These are phyloP conservation scores for Ceratosolen fusciceps DNA, from an alignment of 1,140 invertebrate species.

Conservation along the genomic window DNA sequence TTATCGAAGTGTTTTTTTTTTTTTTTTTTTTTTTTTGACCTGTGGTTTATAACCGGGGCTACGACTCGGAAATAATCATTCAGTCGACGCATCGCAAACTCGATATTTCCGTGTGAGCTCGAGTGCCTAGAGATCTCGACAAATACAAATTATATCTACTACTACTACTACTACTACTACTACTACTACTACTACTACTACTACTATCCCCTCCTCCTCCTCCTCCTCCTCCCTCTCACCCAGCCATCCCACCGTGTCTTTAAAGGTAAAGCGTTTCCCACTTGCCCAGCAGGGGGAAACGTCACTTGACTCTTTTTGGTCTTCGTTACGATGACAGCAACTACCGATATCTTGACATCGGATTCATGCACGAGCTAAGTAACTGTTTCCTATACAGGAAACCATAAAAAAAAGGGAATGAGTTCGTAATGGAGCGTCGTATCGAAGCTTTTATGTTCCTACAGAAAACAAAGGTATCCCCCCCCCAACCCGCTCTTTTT, in stretches of 20 bases:
- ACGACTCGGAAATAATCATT: constrained; percentile 10
- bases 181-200: too few species aligned
- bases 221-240: too few species aligned
- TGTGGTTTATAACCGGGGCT: too few species aligned
- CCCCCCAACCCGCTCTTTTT: too few species aligned
- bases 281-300: not conserved
- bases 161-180: too few species aligned
- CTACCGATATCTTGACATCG: not conserved
- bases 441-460: not conserved
- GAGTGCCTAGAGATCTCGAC: not conserved
- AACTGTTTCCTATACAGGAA: not conserved
- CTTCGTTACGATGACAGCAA: not conserved
- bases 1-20: too few species aligned
- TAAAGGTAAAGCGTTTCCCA: constrained; percentile 4
- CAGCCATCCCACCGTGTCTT: not conserved
- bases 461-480: too few species aligned
- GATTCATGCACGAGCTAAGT: not conserved
- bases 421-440: not conserved
- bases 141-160: not conserved
- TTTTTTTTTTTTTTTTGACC: too few species aligned
- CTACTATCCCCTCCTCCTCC: too few species aligned
- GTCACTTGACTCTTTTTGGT: constrained; percentile 20
- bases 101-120: constrained; percentile 10
- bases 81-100: constrained; percentile 4
- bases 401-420: not conserved